Evolutionary conservation across 1,140 invertebrate species (phyloP).

Genomic region (Orchesella cincta): DNA sequence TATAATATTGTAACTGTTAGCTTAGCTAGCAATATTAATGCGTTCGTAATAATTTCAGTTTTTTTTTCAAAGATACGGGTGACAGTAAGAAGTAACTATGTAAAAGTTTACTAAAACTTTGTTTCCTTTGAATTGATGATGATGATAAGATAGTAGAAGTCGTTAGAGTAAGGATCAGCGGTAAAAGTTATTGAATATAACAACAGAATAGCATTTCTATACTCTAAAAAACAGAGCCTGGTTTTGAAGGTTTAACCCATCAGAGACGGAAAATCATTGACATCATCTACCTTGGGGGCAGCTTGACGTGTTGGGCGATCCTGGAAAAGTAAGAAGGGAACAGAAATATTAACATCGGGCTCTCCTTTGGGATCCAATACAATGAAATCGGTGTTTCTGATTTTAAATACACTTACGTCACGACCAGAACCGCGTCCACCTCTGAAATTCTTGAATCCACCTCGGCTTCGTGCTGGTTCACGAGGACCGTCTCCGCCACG

Average conservation of each 20-base stretch:
- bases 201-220: conserved; percentile 8
- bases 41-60: no score
- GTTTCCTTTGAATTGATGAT: no score
- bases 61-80: no score
- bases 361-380: background rate
- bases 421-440: conserved; percentile 45
- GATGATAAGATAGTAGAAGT: background rate
- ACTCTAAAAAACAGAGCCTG: conserved; percentile 8
- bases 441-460: conserved; percentile 18
- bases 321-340: conserved; percentile 34
- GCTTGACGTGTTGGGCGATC: conserved; percentile 59
- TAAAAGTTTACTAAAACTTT: no score
- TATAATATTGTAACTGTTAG: no score
- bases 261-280: conserved; percentile 79
- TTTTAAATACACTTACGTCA: conserved; percentile 42
- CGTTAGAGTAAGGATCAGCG: conserved; percentile 17
- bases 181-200: conserved; percentile 3
- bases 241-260: conserved; percentile 2
- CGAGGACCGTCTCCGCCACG: conserved; percentile 50
- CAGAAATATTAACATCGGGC: conserved; percentile 13
- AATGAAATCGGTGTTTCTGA: background rate
- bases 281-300: conserved; percentile 92
- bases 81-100: no score
- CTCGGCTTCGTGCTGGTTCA: conserved; percentile 32
- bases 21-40: no score